A percentile compares a stretch with the other conserved stretches of the same genome.
phyloP scores from a whole-genome alignment of 1,140 invertebrate species.

The Hirudo medicinalis region DNA sequence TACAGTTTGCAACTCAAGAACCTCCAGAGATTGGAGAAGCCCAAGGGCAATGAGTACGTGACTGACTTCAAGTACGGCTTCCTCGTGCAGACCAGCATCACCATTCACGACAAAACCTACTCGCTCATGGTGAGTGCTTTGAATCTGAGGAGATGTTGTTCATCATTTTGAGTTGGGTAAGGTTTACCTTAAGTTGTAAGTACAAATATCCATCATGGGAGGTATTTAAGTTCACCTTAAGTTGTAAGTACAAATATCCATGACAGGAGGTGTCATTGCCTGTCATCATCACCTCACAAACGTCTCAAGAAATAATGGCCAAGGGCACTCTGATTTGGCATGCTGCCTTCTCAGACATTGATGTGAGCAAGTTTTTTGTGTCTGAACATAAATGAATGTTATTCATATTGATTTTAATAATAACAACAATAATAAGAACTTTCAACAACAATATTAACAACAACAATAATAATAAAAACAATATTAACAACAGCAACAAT shows the following conservation, averaged over 20 bases:
- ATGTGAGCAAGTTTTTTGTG: neutral
- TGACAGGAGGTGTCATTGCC: conserved; percentile 16
- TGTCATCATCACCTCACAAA: conserved; percentile 18
- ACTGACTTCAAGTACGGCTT: conserved; percentile 17
- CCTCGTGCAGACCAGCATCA: conserved; percentile 9
- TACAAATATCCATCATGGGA: neutral
- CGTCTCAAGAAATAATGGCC: conserved; percentile 19
- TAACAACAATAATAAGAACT: too few species aligned
- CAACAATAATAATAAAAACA: too few species aligned
- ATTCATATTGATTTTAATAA: too few species aligned
- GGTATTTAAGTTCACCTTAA: neutral
- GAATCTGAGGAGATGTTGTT: neutral
- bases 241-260: neutral
- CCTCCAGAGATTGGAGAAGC: conserved; percentile 10
- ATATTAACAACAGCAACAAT: too few species aligned
- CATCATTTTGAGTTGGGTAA: neutral
- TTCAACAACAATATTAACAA: too few species aligned
- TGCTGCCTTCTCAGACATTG: conserved; percentile 16
- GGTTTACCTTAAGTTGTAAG: neutral
- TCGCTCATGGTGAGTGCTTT: conserved; percentile 8
- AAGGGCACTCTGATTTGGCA: conserved; percentile 22
- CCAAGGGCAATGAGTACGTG: conserved; percentile 7
- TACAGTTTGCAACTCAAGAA: conserved; percentile 15
- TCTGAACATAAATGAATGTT: too few species aligned
- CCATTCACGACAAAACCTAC: conserved; percentile 9